A percentile compares a stretch with the other conserved stretches of the same genome.
phyloP scores from a whole-genome alignment of 2,797 vertebrate species.

The Cynodonichthys magdalenae region DNA sequence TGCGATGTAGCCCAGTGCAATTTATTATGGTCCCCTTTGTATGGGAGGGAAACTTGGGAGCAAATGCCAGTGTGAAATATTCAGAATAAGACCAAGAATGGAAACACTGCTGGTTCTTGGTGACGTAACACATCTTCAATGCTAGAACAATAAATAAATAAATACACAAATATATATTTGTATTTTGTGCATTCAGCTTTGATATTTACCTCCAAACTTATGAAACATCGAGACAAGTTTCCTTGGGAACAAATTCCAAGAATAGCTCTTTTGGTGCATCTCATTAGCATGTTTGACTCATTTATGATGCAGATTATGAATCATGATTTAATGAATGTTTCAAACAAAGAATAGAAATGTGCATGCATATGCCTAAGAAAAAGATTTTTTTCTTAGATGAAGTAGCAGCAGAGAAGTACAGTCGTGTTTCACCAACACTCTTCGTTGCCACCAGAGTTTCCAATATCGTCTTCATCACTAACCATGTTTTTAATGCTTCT shows the following conservation, averaged over 20 bases:
- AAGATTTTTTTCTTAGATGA: constrained; percentile 14
- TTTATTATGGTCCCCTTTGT: constrained; percentile 68
- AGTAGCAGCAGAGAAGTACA: constrained; percentile 3
- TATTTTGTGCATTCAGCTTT: constrained; percentile 39
- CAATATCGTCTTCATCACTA: constrained; percentile 10
- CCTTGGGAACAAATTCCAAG: constrained; percentile 42
- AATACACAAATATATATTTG: constrained; percentile 5
- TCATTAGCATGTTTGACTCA: constrained; percentile 52
- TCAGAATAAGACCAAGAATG: constrained; percentile 65
- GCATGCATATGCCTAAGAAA: constrained; percentile 23
- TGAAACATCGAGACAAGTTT: constrained; percentile 51
- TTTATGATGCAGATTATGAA: constrained; percentile 52
- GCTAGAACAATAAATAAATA: constrained; percentile 42
- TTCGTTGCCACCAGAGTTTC: constrained; percentile 8
- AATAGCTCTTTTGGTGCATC: constrained; percentile 42
- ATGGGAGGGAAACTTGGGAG: constrained; percentile 51
- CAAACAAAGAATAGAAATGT: constrained; percentile 40
- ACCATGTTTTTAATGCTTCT: constrained; percentile 12
- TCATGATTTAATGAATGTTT: constrained; percentile 43
- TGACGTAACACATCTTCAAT: constrained; percentile 77
- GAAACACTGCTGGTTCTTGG: constrained; percentile 44
- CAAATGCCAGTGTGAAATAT: constrained; percentile 70
- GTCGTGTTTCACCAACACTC: constrained; percentile 2
- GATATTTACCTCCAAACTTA: constrained; percentile 53
- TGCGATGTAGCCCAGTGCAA: constrained; percentile 53